A percentile compares a stretch with the other conserved stretches of the same genome.
Evolutionary conservation across 2,888 invertebrate species (phyloP).

Genomic region (Peribatodes rhomboidaria): DNA sequence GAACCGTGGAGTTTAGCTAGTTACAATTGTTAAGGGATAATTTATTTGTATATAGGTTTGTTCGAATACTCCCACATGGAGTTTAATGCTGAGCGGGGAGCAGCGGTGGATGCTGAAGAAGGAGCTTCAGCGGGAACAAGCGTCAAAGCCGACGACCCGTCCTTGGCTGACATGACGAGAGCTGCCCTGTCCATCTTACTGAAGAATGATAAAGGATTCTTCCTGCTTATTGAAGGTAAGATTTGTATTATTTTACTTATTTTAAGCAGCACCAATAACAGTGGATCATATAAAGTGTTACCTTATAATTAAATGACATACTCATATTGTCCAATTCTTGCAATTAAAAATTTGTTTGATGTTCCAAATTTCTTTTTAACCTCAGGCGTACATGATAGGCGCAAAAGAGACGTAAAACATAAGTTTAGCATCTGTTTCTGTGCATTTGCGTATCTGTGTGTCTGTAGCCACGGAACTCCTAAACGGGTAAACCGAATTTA

Average conservation of each 20-base stretch:
- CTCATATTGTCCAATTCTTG: too few relatives aligned
- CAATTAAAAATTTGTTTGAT: too few relatives aligned
- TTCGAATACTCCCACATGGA: conserved; percentile 93
- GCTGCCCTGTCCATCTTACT: conserved; percentile 90
- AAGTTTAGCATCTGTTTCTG: too few relatives aligned
- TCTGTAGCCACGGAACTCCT: too few relatives aligned
- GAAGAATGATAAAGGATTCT: conserved; percentile 91
- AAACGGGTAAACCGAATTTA: too few relatives aligned
- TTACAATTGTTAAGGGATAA: neutral
- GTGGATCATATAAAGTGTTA: neutral
- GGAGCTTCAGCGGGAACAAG: conserved; percentile 87
- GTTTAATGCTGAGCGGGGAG: conserved; percentile 91
- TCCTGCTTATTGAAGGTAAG: conserved; percentile 91
- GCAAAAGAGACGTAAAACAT: too few relatives aligned
- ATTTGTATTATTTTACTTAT: neutral
- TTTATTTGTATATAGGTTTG: conserved; percentile 85
- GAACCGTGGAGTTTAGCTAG: too few relatives aligned
- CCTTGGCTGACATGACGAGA: conserved; percentile 91
- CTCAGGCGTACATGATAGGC: too few relatives aligned
- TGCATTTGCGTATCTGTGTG: too few relatives aligned
- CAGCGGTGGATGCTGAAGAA: conserved; percentile 82
- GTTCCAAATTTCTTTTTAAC: too few relatives aligned
- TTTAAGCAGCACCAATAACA: neutral
- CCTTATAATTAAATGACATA: too few relatives aligned
- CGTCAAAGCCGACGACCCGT: conserved; percentile 89